phyloP scores from a whole-genome alignment of 2,113 vertebrate genomes.

The Ptychochromis oligacanthus region DNA sequence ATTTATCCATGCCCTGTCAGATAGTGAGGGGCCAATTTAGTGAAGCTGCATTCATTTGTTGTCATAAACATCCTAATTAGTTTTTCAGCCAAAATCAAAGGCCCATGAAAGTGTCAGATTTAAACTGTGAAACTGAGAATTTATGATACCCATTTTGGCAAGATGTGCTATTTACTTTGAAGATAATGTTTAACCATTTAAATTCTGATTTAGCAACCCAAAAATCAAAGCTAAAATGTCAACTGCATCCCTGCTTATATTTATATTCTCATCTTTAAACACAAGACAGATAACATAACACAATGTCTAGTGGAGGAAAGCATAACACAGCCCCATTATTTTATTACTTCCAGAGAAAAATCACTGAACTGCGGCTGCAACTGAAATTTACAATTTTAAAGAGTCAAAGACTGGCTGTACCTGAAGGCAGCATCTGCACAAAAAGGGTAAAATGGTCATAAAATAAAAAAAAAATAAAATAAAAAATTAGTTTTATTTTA shows the following conservation, averaged over 20 bases:
- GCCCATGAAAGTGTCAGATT: constrained; percentile 26
- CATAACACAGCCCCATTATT: not conserved
- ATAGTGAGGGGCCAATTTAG: constrained; percentile 37
- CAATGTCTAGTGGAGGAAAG: not conserved
- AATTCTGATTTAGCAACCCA: constrained; percentile 1
- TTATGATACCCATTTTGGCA: constrained; percentile 5
- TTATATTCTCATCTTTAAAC: constrained; percentile 1
- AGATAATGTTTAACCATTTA: not conserved
- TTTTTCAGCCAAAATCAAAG: constrained; percentile 26
- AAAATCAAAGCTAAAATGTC: not conserved
- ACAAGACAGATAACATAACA: not conserved
- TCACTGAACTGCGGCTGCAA: not conserved
- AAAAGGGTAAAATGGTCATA: not conserved
- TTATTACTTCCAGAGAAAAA: not conserved
- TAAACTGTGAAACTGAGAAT: constrained; percentile 16
- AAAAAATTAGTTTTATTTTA: not conserved
- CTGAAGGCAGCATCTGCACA: constrained; percentile 8
- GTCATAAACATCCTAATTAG: constrained; percentile 49
- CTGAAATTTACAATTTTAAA: not conserved
- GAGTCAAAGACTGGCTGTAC: no score
- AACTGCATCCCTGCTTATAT: not conserved
- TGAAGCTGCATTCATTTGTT: constrained; percentile 36
- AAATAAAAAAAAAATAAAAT: not conserved
- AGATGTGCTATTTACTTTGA: not conserved
- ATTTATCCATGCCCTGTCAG: constrained; percentile 49